Evolutionary conservation across 2,888 invertebrate genomes (phyloP), one percentile per base, ranked within the genome.

Genomic region (Cybosia mesomella): DNA sequence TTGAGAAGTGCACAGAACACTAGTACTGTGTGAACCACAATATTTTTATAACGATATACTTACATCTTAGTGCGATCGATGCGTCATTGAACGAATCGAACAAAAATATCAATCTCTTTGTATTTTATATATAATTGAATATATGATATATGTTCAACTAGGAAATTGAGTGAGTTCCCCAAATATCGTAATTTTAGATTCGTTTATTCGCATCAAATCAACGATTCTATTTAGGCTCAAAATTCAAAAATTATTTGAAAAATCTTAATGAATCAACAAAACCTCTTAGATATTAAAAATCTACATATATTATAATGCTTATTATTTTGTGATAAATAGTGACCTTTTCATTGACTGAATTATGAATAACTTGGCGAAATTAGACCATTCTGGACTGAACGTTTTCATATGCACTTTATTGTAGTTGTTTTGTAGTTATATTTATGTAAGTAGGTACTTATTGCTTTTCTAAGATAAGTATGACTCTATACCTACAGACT

Each of bases 341-440:
- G 75, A 77, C 66, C 71, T 79, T 73, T 67, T 76, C 55, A 76
- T 76, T 76, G 80, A 80, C 80, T 80, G 80, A 79, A 69, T 68
- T 75, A 61, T 34, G 49, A 58, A 73, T 71, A 73, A 71, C 49
- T 59, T 64, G 63, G 58, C 79, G 81, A 79, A 80, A 79, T 79
- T 81, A 79, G 71, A 71, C 72, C 68, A 72, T 10, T 34, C 61
- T 60, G 62, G 81, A 79, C 77, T 74, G 77, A 81, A 70, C 54
- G 13, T 34, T 57, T 8, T 67, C 18, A 18, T 24, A 53, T 58
- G 21, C 49, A 49, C 28, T 43, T 28, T 61, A n/a, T 32, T 32
- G 5, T 22, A n/a, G 15, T 32, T 57, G 7, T 34, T 58, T 49
- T 34, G n/a, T 22, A 34, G 22, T 18, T 24, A 22, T 34, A 13